These are phyloP conservation scores for Psophia crepitans DNA, from an alignment of 2,113 vertebrate species.

Conservation along the genomic window DNA sequence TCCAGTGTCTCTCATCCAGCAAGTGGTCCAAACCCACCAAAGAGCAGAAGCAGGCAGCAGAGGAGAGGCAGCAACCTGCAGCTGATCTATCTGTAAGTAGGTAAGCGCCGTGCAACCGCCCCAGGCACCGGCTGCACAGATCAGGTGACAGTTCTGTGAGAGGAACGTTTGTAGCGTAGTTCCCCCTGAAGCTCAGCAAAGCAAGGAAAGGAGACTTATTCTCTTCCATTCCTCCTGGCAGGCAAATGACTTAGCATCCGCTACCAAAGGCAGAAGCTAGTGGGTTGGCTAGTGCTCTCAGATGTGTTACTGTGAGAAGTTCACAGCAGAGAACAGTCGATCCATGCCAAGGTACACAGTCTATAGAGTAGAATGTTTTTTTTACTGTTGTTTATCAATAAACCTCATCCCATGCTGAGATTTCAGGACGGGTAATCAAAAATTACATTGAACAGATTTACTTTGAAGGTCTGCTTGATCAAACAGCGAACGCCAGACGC, in stretches of 20 bases:
- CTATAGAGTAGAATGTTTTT: background rate
- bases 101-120: background rate
- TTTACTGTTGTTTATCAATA: background rate
- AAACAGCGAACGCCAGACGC: background rate
- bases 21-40: background rate
- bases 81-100: background rate
- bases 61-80: background rate
- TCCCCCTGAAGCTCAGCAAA: background rate
- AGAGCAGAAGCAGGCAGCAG: background rate
- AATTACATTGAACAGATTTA: background rate
- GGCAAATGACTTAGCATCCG: background rate
- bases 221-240: background rate
- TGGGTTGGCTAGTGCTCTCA: background rate
- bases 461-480: background rate
- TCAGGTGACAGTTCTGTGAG: background rate
- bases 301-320: background rate
- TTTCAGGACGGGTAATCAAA: background rate
- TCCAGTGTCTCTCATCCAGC: background rate
- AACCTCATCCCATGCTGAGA: background rate
- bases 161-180: background rate
- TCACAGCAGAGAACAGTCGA: background rate
- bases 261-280: background rate
- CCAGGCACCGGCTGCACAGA: fast-evolving
- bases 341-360: background rate
- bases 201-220: background rate